A percentile compares a stretch with the other conserved stretches of the same genome.
phyloP scores from a whole-genome alignment of 2,113 vertebrate species.

The Hemicordylus capensis region DNA sequence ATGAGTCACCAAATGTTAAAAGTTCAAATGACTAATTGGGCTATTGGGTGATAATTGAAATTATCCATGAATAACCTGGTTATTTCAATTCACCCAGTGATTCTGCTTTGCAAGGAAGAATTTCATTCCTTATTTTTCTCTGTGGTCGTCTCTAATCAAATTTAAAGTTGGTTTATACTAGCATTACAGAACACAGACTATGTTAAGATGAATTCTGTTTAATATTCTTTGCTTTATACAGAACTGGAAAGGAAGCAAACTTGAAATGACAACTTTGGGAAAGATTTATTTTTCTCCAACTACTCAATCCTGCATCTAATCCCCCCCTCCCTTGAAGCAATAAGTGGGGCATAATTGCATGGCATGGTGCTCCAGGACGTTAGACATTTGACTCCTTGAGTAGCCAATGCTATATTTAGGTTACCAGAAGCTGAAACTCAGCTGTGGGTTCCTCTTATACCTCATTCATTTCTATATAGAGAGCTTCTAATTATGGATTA shows the following conservation, averaged over 20 bases:
- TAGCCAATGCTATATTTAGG: fast-evolving
- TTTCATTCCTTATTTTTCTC: background rate
- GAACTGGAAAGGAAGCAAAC: background rate
- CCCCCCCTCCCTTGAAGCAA: background rate
- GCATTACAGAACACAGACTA: background rate
- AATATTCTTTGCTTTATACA: background rate
- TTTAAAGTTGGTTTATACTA: background rate
- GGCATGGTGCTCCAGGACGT: constrained; percentile 14
- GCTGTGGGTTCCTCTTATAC: background rate
- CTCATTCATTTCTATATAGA: background rate
- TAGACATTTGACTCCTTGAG: background rate
- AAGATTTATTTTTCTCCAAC: background rate
- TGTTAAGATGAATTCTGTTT: background rate
- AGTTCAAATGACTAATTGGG: background rate
- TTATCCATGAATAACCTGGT: background rate
- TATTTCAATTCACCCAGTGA: background rate
- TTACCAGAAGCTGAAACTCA: background rate
- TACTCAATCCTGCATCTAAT: background rate
- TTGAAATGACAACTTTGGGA: fast-evolving
- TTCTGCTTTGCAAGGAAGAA: background rate
- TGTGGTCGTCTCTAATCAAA: background rate
- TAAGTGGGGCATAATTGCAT: constrained; percentile 3
- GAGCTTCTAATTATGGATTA: background rate
- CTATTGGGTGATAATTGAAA: background rate
- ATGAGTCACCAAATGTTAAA: background rate